These are phyloP conservation scores for Emydura subglobosa DNA, from an alignment of 2,113 vertebrate species.

Conservation along the genomic window DNA sequence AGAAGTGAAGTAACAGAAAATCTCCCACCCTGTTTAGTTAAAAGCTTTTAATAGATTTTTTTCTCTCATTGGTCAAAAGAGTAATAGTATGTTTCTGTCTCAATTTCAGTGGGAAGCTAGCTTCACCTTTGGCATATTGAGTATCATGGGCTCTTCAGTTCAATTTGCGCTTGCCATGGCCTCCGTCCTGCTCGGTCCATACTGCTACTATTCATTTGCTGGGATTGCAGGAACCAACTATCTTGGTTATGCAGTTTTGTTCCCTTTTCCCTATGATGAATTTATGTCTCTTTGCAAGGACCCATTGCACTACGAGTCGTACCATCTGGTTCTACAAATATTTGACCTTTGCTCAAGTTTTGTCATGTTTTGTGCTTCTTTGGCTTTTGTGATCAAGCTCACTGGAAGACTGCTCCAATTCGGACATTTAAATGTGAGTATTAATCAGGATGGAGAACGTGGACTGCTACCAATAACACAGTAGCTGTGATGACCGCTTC, in stretches of 20 bases:
- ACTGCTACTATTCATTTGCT: slow-evolving; percentile 56
- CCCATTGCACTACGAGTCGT: background rate
- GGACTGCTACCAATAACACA: background rate
- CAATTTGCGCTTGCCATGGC: slow-evolving; percentile 67
- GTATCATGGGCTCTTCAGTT: slow-evolving; percentile 27
- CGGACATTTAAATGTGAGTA: slow-evolving; percentile 42
- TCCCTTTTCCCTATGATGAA: slow-evolving; percentile 55
- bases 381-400: slow-evolving; percentile 41
- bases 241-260: slow-evolving; percentile 26
- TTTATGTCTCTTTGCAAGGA: slow-evolving; percentile 58
- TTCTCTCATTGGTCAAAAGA: slow-evolving; percentile 38
- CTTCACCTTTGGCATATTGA: slow-evolving; percentile 66
- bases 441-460: rapidly evolving
- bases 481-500: rapidly evolving
- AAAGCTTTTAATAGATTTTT: background rate
- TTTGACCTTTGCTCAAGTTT: background rate
- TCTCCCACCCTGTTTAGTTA: background rate
- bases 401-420: slow-evolving; percentile 19
- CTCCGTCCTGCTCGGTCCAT: slow-evolving; percentile 62
- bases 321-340: slow-evolving; percentile 53
- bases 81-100: slow-evolving; percentile 61
- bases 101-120: slow-evolving; percentile 70
- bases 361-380: slow-evolving; percentile 25
- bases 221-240: slow-evolving; percentile 61
- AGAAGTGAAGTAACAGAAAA: slow-evolving; percentile 25